phyloP scores from a whole-genome alignment of 2,888 invertebrate genomes.

The Bellardia bayeri region DNA sequence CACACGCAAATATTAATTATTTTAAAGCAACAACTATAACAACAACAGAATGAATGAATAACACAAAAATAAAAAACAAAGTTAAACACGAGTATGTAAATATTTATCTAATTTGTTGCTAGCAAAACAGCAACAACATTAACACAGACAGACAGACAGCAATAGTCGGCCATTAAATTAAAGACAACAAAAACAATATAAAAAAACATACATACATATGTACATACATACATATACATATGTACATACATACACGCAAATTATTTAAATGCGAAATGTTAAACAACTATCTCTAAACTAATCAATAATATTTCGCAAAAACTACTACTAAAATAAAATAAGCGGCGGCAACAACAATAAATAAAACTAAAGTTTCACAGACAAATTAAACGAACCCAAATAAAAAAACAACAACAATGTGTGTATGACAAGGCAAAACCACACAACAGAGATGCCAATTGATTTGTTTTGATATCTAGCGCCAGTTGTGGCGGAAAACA shows the following conservation, averaged over 20 bases:
- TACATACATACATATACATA: slow-evolving; percentile 15
- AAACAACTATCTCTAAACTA: slow-evolving; percentile 76
- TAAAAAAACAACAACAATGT: slow-evolving; percentile 4
- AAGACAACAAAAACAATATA: slow-evolving; percentile 5
- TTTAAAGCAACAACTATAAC: slow-evolving; percentile 44
- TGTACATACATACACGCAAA: slow-evolving; percentile 9
- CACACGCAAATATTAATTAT: slow-evolving; percentile 47
- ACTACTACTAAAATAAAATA: slow-evolving; percentile 42
- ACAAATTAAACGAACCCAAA: slow-evolving; percentile 36
- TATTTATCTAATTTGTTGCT: slow-evolving; percentile 67
- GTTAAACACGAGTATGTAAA: slow-evolving; percentile 67
- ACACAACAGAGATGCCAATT: neutral
- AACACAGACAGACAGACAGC: neutral
- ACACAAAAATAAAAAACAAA: slow-evolving; percentile 45
- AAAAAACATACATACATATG: slow-evolving; percentile 13
- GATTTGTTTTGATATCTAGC: neutral
- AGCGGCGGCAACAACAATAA: slow-evolving; percentile 37
- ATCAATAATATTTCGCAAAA: slow-evolving; percentile 81
- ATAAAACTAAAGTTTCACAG: neutral
- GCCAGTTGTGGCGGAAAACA: no score
- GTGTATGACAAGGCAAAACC: neutral
- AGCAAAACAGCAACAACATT: slow-evolving; percentile 3
- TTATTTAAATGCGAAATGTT: slow-evolving; percentile 71
- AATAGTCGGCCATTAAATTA: neutral
- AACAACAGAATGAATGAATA: slow-evolving; percentile 63